These are phyloP conservation scores for Neodontobutis hainanensis DNA, from an alignment of 2,113 vertebrate species.

Conservation along the genomic window DNA sequence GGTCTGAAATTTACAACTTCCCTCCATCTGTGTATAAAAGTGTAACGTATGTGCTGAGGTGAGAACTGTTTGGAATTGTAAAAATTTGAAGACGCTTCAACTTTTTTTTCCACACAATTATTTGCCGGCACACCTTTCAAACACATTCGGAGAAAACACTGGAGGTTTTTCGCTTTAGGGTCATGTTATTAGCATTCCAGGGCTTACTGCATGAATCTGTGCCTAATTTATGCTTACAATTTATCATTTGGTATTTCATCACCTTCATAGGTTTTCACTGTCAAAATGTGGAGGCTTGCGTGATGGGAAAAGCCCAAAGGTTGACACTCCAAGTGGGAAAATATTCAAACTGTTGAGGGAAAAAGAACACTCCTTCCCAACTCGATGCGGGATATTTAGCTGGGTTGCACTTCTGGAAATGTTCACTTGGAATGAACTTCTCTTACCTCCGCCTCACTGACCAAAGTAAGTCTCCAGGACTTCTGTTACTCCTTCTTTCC, in stretches of 20 bases:
- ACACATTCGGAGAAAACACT: neutral
- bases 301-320: constrained; percentile 2
- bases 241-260: constrained; percentile 35
- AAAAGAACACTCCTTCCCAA: constrained; percentile 2
- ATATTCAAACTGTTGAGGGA: constrained; percentile 9
- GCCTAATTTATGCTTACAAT: constrained; percentile 15
- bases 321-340: constrained; percentile 10
- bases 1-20: constrained; percentile 1
- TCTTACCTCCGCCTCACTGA: no score
- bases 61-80: constrained; percentile 12
- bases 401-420: no score
- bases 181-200: constrained; percentile 16
- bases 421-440: no score
- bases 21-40: neutral
- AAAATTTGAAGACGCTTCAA: neutral
- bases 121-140: neutral
- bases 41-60: neutral
- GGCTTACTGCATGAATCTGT: constrained; percentile 8
- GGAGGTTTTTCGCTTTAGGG: neutral
- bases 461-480: no score
- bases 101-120: constrained; percentile 2
- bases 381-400: neutral
- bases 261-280: constrained; percentile 9
- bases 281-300: constrained; percentile 5
- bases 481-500: constrained; percentile 59